These are phyloP conservation scores for Cyprinus carpio DNA, from an alignment of 2,113 vertebrate genomes.

Conservation along the genomic window DNA sequence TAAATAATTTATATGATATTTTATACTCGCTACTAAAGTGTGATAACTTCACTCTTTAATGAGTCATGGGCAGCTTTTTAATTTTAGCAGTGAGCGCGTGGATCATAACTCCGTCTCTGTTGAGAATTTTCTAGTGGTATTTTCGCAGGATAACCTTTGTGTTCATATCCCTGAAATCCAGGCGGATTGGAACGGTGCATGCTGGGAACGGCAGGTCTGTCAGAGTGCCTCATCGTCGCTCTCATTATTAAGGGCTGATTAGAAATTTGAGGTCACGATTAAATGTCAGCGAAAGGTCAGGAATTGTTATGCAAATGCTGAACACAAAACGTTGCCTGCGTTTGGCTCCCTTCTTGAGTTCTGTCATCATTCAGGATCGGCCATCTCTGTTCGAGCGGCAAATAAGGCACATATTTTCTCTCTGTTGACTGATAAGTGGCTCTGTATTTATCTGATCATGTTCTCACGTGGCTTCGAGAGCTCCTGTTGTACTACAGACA, in stretches of 20 bases:
- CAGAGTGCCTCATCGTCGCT: constrained; percentile 70
- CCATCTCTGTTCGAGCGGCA: neutral
- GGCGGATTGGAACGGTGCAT: constrained; percentile 60
- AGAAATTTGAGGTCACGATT: constrained; percentile 74
- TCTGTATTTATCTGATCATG: constrained; percentile 6
- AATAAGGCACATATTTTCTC: neutral
- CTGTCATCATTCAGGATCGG: neutral
- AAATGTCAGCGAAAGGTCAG: constrained; percentile 79
- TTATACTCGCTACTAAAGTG: neutral
- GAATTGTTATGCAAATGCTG: constrained; percentile 77
- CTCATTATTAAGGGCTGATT: constrained; percentile 74
- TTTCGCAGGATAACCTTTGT: constrained; percentile 45
- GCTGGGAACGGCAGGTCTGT: constrained; percentile 67
- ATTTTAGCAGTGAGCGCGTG: constrained; percentile 18
- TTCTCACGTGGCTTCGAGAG: neutral
- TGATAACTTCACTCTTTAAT: constrained; percentile 19
- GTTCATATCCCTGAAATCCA: constrained; percentile 27
- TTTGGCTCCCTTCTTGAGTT: constrained; percentile 45
- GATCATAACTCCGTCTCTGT: constrained; percentile 37
- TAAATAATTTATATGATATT: neutral
- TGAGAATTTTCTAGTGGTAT: constrained; percentile 28
- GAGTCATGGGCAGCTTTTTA: constrained; percentile 23
- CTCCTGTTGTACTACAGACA: neutral
- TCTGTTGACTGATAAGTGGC: constrained; percentile 18
- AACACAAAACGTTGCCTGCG: constrained; percentile 69